Evolutionary conservation across 2,888 invertebrate species (phyloP), one percentile per base, ranked within the genome.

Genomic region (Cerceris rybyensis): DNA sequence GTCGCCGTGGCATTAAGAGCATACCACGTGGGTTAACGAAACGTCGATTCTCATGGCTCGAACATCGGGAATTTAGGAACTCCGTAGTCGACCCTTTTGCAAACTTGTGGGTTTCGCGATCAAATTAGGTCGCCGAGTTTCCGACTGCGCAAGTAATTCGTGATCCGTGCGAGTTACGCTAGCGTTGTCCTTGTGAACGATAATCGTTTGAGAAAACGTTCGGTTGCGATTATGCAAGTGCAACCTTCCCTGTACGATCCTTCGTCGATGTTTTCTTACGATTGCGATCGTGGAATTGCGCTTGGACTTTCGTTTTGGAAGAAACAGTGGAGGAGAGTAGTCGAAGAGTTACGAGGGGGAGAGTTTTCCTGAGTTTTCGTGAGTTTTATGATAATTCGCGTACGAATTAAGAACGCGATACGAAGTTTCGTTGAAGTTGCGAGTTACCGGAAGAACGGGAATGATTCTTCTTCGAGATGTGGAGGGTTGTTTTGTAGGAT

Each of bases 121-220:
- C 65, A 72, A 77, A 82, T 77, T 70, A 72, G 80, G 66, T 74
- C 80, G 70, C 54, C 46, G 14, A 59, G 70, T 70, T 82, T 61
- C 58, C 70, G 61, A 46, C 28, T 59, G 60, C 55, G 60, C 55
- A 60, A 66, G 78, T 72, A 81, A 82, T 81, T 78, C 81, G 57
- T 55, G 70, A 73, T 81, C 76, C 73, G 70, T 68, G 72, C 71
- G 78, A 81, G 81, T 80, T 83, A 80, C 74, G 78, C 61, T 77
- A n/a, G 78, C 74, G 61, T 64, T 66, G 81, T 84, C 85, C 79
- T 83, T 77, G 84, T 69, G 57, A 57, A 70, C 79, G 81, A 76
- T 81, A 84, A 84, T 86, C 81, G 80, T 49, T 17, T 64, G 80
- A 77, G 81, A 82, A 81, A 86, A 83, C 71, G 75, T 65, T 75